These are phyloP conservation scores for Galerucella nymphaeae DNA, from an alignment of 2,888 invertebrate genomes.

Conservation along the genomic window DNA sequence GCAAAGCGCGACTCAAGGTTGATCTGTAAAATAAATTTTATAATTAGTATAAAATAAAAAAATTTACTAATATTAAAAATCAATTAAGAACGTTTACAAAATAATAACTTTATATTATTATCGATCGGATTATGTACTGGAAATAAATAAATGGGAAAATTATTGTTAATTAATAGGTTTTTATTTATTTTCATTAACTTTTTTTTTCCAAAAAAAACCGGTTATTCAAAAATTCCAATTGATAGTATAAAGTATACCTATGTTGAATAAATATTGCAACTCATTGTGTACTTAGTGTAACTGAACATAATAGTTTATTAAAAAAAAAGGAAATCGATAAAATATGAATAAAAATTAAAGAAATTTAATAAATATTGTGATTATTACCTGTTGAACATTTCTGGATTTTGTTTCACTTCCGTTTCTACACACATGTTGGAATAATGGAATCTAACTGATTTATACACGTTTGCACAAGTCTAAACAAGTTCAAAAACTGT, in stretches of 20 bases:
- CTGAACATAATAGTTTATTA: not conserved
- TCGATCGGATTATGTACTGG: not conserved
- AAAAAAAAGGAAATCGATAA: too few species aligned
- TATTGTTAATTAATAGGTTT: not conserved
- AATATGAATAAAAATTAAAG: too few species aligned
- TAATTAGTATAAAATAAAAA: constrained; percentile 9
- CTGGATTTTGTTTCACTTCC: constrained; percentile 52
- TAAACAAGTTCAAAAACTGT: constrained; percentile 17
- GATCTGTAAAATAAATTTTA: constrained; percentile 60
- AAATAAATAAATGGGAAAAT: not conserved
- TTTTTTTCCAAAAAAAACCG: not conserved
- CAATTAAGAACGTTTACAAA: not conserved
- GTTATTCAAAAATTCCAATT: too few species aligned
- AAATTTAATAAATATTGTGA: not conserved
- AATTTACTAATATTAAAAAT: constrained; percentile 8
- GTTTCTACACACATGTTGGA: constrained; percentile 54
- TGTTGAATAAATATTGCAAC: not conserved
- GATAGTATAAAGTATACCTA: too few species aligned
- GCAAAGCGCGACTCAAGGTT: constrained; percentile 68
- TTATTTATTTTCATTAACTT: not conserved
- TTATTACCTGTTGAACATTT: constrained; percentile 60
- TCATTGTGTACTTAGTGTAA: not conserved
- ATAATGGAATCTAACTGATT: constrained; percentile 32
- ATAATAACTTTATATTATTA: too few species aligned
- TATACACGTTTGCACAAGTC: constrained; percentile 32